Evolutionary conservation across 1,140 invertebrate species (phyloP).

Genomic region (Eubasilissa regina): DNA sequence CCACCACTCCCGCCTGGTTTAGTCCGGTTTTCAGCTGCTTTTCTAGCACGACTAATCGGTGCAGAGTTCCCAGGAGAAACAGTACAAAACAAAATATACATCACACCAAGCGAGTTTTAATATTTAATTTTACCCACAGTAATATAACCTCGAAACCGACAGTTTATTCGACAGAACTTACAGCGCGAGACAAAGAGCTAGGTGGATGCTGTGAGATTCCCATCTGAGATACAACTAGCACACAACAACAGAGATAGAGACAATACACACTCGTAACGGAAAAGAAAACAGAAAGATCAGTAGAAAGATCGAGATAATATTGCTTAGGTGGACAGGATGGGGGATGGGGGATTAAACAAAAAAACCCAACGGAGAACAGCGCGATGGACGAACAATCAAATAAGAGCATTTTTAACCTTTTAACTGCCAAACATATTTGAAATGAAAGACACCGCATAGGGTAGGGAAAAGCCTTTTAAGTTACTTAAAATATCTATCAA

Average conservation of each 20-base stretch:
- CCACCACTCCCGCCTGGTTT: slow-evolving; percentile 24
- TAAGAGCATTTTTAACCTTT: slow-evolving; percentile 6
- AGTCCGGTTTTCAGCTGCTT: slow-evolving; percentile 57
- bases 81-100: slow-evolving; percentile 34
- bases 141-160: slow-evolving; percentile 33
- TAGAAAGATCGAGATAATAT: slow-evolving; percentile 42
- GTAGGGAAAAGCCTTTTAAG: too few species aligned
- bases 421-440: too few species aligned
- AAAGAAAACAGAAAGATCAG: slow-evolving; percentile 53
- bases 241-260: slow-evolving; percentile 60
- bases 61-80: slow-evolving; percentile 49
- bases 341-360: not conserved
- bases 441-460: too few species aligned
- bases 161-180: slow-evolving; percentile 3
- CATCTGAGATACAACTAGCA: slow-evolving; percentile 60
- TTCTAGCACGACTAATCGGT: slow-evolving; percentile 58
- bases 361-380: slow-evolving; percentile 28
- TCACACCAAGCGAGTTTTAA: slow-evolving; percentile 43
- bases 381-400: slow-evolving; percentile 17
- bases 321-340: not conserved
- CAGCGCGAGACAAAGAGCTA: slow-evolving; percentile 33
- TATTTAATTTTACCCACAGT: slow-evolving; percentile 11
- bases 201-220: slow-evolving; percentile 59
- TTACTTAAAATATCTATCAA: too few species aligned
- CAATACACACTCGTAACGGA: slow-evolving; percentile 59